Evolutionary conservation across 2,797 vertebrate genomes (phyloP).

Genomic region (Luscinia megarhynchos): DNA sequence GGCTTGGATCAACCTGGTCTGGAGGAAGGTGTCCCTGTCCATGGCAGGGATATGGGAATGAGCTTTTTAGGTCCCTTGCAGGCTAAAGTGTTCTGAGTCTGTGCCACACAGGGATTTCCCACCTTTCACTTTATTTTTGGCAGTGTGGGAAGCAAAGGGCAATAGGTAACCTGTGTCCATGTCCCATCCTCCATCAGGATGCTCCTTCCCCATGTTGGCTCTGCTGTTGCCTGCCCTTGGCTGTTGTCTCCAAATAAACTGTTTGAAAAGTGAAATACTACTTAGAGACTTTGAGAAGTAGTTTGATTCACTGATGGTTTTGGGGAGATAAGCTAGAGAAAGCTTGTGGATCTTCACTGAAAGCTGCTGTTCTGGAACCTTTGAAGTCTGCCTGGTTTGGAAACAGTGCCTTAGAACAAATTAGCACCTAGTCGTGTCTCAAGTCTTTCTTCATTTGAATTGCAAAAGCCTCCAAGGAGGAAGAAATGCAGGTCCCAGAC

Average conservation of each 20-base stretch:
- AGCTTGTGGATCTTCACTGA: neutral
- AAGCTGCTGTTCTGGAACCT: neutral
- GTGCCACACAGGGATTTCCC: neutral
- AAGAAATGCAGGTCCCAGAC: neutral
- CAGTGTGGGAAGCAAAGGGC: neutral
- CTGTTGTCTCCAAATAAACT: neutral
- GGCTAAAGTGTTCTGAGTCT: neutral
- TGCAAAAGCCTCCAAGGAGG: neutral
- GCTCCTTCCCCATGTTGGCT: neutral
- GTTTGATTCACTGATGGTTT: neutral
- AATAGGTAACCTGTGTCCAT: rapidly evolving
- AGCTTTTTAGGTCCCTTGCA: neutral
- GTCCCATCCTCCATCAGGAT: neutral
- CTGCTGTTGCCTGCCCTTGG: neutral
- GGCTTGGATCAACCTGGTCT: neutral
- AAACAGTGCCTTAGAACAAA: neutral
- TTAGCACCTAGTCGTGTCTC: neutral
- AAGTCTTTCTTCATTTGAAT: neutral
- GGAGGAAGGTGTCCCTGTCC: neutral
- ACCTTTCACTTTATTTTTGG: neutral
- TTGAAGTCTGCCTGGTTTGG: neutral
- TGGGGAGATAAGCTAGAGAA: neutral
- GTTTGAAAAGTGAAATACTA: neutral
- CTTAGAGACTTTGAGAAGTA: neutral
- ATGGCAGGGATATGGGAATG: neutral